These are phyloP conservation scores for Boulengeromyrus knoepffleri DNA, from an alignment of 2,113 vertebrate genomes.

Conservation along the genomic window DNA sequence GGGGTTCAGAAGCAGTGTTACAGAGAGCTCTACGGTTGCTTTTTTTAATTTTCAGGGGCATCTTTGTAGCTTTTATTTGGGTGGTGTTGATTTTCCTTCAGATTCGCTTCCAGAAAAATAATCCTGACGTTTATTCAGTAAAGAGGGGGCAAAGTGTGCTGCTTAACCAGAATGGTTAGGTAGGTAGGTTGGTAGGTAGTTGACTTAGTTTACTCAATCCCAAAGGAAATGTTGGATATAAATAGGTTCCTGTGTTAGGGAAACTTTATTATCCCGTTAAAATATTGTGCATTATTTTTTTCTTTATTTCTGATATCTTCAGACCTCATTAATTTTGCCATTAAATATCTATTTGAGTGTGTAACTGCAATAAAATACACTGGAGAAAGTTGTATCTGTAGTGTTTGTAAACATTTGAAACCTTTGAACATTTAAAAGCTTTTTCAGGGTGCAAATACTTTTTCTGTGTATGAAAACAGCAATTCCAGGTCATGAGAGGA, in stretches of 20 bases:
- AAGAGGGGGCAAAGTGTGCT: not conserved
- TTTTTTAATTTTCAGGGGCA: not conserved
- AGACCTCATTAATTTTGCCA: not conserved
- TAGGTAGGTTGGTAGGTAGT: too few species aligned
- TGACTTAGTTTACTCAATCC: too few species aligned
- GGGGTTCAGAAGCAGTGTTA: not conserved
- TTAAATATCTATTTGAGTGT: not conserved
- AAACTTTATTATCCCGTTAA: not conserved
- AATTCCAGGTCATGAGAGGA: not conserved
- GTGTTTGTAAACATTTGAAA: not conserved
- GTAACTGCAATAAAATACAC: not conserved
- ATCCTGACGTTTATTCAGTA: not conserved
- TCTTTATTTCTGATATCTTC: not conserved
- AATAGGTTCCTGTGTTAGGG: not conserved
- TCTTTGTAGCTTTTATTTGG: not conserved
- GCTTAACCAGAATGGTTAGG: not conserved
- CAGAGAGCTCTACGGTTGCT: not conserved
- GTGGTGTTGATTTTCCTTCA: not conserved
- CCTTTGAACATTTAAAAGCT: not conserved
- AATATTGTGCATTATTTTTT: not conserved
- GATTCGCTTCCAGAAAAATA: not conserved
- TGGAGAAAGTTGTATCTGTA: not conserved
- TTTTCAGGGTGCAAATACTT: not conserved
- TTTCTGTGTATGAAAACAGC: not conserved
- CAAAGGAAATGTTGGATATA: too few species aligned